phyloP scores from a whole-genome alignment of 1,140 invertebrate genomes.

The Microplitis mediator region DNA sequence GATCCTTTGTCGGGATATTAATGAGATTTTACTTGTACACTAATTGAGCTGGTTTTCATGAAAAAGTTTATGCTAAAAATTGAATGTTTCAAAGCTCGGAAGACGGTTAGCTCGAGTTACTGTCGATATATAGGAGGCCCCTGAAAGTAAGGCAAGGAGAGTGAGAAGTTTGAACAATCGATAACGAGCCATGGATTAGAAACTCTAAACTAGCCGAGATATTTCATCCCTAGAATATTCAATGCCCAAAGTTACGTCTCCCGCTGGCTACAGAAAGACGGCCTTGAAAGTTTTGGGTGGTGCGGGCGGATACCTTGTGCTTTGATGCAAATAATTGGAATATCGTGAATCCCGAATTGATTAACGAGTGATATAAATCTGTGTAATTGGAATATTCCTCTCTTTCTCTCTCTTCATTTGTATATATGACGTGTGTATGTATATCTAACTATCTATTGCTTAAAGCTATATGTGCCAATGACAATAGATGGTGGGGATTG shows the following conservation, averaged over 20 bases:
- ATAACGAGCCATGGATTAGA: slow-evolving; percentile 14
- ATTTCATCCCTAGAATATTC: slow-evolving; percentile 11
- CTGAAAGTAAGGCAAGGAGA: background rate
- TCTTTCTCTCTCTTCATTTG: background rate
- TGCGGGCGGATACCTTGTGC: background rate
- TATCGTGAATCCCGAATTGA: slow-evolving; percentile 1
- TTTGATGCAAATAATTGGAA: slow-evolving; percentile 18
- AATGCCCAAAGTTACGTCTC: slow-evolving; percentile 3
- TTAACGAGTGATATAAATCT: slow-evolving; percentile 5
- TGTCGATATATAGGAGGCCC: background rate
- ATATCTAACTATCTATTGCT: background rate
- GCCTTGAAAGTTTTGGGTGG: background rate
- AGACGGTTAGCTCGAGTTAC: too few relatives aligned
- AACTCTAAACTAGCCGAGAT: slow-evolving; percentile 1
- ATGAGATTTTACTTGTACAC: too few relatives aligned
- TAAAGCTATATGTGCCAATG: background rate
- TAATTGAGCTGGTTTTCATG: too few relatives aligned
- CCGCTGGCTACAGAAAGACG: background rate
- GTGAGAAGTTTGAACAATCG: background rate
- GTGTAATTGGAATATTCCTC: slow-evolving; percentile 1
- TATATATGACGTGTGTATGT: background rate
- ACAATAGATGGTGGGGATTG: background rate
- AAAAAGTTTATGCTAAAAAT: too few relatives aligned
- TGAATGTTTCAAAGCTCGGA: too few relatives aligned
- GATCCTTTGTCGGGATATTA: too few relatives aligned